Conservation (phyloP, 2,113 vertebrate genomes). For the Daubentonia madagascariensis region DNA sequence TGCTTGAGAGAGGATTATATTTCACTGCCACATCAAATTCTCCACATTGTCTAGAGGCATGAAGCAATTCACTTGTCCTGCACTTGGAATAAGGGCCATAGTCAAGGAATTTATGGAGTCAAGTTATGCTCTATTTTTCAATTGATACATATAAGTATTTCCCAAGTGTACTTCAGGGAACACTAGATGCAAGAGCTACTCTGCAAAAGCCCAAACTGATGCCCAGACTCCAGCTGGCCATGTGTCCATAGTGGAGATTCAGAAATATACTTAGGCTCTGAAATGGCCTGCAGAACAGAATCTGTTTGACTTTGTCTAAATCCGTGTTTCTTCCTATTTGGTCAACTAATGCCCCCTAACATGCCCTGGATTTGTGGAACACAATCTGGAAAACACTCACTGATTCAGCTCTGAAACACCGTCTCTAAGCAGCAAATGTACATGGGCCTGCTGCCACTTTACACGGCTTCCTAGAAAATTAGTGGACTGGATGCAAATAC, state of each 20-base stretch:
- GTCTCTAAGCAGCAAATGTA: not conserved
- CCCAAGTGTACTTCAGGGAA: not conserved
- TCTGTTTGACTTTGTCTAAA: not conserved
- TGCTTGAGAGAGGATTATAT: not conserved
- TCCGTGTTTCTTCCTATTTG: not conserved
- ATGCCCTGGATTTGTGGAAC: too few relatives aligned
- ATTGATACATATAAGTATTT: not conserved
- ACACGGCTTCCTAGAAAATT: not conserved
- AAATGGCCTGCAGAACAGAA: not conserved
- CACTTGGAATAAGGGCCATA: not conserved
- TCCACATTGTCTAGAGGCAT: not conserved
- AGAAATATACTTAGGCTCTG: rapidly evolving
- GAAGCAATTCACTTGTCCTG: not conserved
- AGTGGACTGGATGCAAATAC: not conserved
- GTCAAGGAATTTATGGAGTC: not conserved
- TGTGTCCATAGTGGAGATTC: not conserved
- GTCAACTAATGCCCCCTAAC: not conserved
- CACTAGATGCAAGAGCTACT: not conserved
- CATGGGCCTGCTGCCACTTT: not conserved
- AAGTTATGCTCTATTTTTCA: not conserved
- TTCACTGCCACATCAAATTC: not conserved
- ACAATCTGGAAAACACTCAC: not conserved
- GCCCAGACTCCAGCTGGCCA: not conserved
- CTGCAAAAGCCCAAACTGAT: not conserved
- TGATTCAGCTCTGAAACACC: not conserved